Percentiles rank a stretch among this genome's conserved stretches.
Evolutionary conservation across 2,797 vertebrate genomes (phyloP).

Genomic region (Myripristis murdjan): DNA sequence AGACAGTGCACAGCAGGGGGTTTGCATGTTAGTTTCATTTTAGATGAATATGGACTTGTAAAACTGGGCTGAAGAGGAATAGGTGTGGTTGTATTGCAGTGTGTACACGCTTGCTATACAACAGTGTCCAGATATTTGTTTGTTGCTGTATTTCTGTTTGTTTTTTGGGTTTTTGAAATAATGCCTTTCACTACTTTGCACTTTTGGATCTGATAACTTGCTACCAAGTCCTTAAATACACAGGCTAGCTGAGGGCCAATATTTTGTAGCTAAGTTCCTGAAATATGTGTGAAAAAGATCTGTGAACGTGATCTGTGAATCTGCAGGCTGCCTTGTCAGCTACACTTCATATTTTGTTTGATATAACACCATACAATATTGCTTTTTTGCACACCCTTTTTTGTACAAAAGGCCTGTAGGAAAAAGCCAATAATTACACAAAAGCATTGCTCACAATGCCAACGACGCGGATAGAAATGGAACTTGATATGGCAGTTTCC

Average conservation of each 20-base stretch:
- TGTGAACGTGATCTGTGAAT: slow-evolving; percentile 12
- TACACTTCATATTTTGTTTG: background rate
- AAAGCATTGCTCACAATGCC: slow-evolving; percentile 23
- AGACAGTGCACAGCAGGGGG: slow-evolving; percentile 48
- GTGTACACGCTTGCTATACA: background rate
- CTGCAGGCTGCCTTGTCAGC: background rate
- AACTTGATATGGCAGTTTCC: slow-evolving; percentile 17
- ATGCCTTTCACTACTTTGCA: background rate
- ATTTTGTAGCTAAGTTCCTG: slow-evolving; percentile 1
- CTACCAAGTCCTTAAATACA: slow-evolving; percentile 1
- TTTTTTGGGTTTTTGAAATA: slow-evolving; percentile 1
- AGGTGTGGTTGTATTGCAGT: slow-evolving; percentile 19
- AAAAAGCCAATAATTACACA: slow-evolving; percentile 14
- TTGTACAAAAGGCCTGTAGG: slow-evolving; percentile 1
- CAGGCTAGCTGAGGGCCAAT: background rate
- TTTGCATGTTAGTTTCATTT: slow-evolving; percentile 53
- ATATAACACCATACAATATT: background rate
- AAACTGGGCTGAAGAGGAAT: slow-evolving; percentile 41
- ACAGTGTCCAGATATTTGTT: slow-evolving; percentile 7
- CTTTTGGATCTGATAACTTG: slow-evolving; percentile 7
- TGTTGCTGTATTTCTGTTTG: background rate
- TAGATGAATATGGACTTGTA: slow-evolving; percentile 64
- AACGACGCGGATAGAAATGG: slow-evolving; percentile 23
- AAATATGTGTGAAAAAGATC: slow-evolving; percentile 25
- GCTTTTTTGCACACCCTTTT: slow-evolving; percentile 15